phyloP scores from a whole-genome alignment of 2,888 invertebrate genomes.

The Drosophila mayaguana region DNA sequence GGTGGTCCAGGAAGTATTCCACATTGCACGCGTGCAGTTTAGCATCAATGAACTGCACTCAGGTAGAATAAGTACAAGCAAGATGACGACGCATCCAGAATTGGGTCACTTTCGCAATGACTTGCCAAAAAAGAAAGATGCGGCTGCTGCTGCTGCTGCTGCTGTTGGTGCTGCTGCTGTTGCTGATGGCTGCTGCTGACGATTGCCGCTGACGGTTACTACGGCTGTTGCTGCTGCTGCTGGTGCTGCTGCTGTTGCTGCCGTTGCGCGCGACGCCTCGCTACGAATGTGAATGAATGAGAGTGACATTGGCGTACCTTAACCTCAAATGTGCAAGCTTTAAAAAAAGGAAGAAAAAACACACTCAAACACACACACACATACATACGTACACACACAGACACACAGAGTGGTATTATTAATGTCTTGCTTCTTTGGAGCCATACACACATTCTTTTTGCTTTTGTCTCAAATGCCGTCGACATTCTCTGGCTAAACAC shows the following conservation, averaged over 20 bases:
- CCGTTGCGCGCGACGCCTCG: constrained; percentile 72
- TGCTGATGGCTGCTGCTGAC: constrained; percentile 20
- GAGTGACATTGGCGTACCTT: constrained; percentile 82
- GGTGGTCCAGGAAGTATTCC: constrained; percentile 65
- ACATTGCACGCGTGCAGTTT: constrained; percentile 61
- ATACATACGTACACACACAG: constrained; percentile 13
- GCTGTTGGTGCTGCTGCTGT: constrained; percentile 25
- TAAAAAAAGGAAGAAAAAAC: constrained; percentile 55
- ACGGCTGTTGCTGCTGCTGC: constrained; percentile 28
- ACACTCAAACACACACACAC: constrained; percentile 29
- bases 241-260: constrained; percentile 43
- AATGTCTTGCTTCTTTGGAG: constrained; percentile 76
- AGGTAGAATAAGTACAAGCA: constrained; percentile 49
- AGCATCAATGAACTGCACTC: constrained; percentile 73
- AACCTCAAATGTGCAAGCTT: constrained; percentile 80
- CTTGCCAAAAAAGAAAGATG: constrained; percentile 68
- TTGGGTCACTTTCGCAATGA: constrained; percentile 78
- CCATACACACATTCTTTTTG: constrained; percentile 54
- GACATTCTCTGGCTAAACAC: constrained; percentile 76
- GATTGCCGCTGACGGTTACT: constrained; percentile 29
- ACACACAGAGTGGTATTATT: constrained; percentile 44
- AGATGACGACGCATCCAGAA: constrained; percentile 58
- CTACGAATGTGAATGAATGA: constrained; percentile 82
- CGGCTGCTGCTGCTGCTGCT: constrained; percentile 42
- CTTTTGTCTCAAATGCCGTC: constrained; percentile 49